phyloP scores from a whole-genome alignment of 1,140 invertebrate genomes.

The Anthonomus grandis region DNA sequence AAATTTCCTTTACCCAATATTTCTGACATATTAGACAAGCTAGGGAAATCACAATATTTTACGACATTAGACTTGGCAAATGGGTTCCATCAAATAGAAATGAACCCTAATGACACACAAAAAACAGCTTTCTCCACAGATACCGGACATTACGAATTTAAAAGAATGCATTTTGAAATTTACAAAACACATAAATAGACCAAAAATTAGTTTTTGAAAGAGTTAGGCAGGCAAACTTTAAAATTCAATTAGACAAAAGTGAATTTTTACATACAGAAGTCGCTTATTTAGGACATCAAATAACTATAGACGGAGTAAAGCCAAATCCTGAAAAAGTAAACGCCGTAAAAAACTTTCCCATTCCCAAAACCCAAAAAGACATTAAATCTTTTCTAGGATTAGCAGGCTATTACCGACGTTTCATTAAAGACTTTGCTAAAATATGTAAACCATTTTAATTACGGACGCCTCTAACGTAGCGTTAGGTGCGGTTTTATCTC shows the following conservation, averaged over 20 bases:
- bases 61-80: conserved; percentile 47
- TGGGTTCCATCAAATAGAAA: conserved; percentile 52
- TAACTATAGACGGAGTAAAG: conserved; percentile 30
- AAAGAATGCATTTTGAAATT: conserved; percentile 47
- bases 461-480: conserved; percentile 32
- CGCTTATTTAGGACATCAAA: conserved; percentile 33
- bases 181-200: conserved; percentile 37
- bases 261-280: conserved; percentile 24
- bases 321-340: conserved; percentile 32
- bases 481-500: conserved; percentile 41
- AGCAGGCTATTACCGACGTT: conserved; percentile 9
- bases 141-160: conserved; percentile 46
- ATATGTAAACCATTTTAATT: conserved; percentile 32
- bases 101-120: conserved; percentile 36
- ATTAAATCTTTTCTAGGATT: conserved; percentile 23
- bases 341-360: conserved; percentile 8
- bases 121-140: conserved; percentile 48
- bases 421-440: conserved; percentile 35
- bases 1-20: conserved; percentile 55
- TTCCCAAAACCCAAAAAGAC: conserved; percentile 23
- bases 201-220: conserved; percentile 12
- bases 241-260: conserved; percentile 20
- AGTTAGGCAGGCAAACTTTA: conserved; percentile 22
- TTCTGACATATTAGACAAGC: conserved; percentile 39
- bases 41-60: conserved; percentile 45